Evolutionary conservation across 2,888 invertebrate species (phyloP).

Genomic region (Sclerodermus sp.): DNA sequence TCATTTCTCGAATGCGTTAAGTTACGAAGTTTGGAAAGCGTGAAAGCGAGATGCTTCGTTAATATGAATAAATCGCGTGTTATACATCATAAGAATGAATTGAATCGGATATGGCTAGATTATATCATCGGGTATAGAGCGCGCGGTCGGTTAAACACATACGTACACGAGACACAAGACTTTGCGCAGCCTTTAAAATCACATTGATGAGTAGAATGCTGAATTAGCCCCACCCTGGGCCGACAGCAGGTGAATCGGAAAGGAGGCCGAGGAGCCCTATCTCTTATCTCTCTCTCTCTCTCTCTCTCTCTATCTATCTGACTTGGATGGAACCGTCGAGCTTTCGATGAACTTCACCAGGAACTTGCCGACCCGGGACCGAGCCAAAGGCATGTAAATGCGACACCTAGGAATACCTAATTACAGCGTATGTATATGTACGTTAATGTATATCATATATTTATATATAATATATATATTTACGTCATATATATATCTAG

Average conservation of each 20-base stretch:
- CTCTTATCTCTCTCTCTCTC: slow-evolving; percentile 1
- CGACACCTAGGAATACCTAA: slow-evolving; percentile 39
- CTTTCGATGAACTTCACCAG: too few relatives aligned
- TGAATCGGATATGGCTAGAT: slow-evolving; percentile 34
- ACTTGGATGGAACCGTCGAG: too few relatives aligned
- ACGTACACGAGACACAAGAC: slow-evolving; percentile 50
- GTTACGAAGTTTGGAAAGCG: slow-evolving; percentile 18
- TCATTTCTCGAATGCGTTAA: slow-evolving; percentile 10
- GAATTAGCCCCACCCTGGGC: slow-evolving; percentile 21
- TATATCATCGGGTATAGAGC: slow-evolving; percentile 37
- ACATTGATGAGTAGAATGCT: slow-evolving; percentile 49
- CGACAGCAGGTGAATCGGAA: slow-evolving; percentile 16
- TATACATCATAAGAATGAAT: slow-evolving; percentile 38
- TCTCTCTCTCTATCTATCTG: too few relatives aligned
- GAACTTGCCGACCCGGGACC: too few relatives aligned
- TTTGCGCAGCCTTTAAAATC: slow-evolving; percentile 51
- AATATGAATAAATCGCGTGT: slow-evolving; percentile 33
- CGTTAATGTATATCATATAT: slow-evolving; percentile 22
- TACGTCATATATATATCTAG: slow-evolving; percentile 26
- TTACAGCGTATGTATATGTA: slow-evolving; percentile 36
- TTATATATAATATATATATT: slow-evolving; percentile 24
- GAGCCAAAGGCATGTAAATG: too few relatives aligned
- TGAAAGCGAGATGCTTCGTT: slow-evolving; percentile 32
- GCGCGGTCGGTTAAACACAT: slow-evolving; percentile 47
- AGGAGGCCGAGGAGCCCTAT: slow-evolving; percentile 10